A percentile compares a stretch with the other conserved stretches of the same genome.
phyloP scores from a whole-genome alignment of 2,113 vertebrate genomes.

The Microcebus ravelobensis region DNA sequence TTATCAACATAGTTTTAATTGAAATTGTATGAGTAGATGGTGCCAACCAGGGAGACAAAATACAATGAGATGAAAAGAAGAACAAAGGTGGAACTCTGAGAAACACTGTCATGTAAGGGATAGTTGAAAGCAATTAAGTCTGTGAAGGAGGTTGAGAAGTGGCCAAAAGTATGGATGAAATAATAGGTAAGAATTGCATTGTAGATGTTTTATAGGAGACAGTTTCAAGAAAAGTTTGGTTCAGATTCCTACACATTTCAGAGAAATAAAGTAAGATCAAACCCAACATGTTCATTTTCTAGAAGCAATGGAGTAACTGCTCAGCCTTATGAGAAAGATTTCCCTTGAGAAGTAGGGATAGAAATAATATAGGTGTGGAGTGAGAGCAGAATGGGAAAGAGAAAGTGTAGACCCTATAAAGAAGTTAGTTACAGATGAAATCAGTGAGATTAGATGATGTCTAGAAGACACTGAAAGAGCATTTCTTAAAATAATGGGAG shows the following conservation, averaged over 20 bases:
- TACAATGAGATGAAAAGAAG: background rate
- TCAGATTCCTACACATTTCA: background rate
- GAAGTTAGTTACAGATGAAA: background rate
- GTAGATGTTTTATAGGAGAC: background rate
- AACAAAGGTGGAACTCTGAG: background rate
- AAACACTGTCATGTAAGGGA: background rate
- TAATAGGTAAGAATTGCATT: background rate
- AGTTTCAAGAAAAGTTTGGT: background rate
- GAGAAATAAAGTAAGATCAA: constrained; percentile 11
- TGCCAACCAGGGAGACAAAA: background rate
- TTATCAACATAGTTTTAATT: background rate
- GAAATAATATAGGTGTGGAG: background rate
- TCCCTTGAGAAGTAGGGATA: background rate
- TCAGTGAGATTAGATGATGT: background rate
- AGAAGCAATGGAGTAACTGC: background rate
- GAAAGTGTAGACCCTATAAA: background rate
- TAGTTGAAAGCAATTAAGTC: background rate
- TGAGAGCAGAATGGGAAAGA: background rate
- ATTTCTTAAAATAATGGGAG: background rate
- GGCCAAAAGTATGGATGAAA: background rate
- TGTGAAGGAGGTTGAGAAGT: background rate
- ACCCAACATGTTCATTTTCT: background rate
- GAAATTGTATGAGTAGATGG: background rate
- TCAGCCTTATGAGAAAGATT: background rate
- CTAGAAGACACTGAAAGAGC: background rate